Percentiles rank a stretch among this genome's conserved stretches.
Evolutionary conservation across 2,888 invertebrate genomes (phyloP).

Genomic region (Zygogramma bicolorata): DNA sequence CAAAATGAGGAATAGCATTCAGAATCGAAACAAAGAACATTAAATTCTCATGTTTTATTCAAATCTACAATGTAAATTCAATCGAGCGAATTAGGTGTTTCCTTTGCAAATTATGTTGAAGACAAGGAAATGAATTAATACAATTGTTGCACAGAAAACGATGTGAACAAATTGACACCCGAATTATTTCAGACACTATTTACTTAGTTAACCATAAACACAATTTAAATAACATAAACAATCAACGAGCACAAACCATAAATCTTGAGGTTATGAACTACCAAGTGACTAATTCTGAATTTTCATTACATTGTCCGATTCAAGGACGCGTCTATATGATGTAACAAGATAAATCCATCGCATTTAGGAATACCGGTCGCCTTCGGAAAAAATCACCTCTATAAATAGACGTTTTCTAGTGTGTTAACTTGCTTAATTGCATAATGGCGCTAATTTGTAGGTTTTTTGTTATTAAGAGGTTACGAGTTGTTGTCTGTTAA

Average conservation of each 20-base stretch:
- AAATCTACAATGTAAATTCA: slow-evolving; percentile 4
- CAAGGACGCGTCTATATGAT: slow-evolving; percentile 42
- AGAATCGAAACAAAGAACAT: slow-evolving; percentile 6
- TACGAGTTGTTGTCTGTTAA: neutral
- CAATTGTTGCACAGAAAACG: too few species aligned
- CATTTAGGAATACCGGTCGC: neutral
- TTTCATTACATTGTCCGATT: slow-evolving; percentile 32
- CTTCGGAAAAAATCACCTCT: slow-evolving; percentile 42
- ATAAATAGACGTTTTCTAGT: slow-evolving; percentile 39
- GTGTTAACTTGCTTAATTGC: slow-evolving; percentile 36
- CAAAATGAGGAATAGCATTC: neutral
- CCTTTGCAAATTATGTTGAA: neutral
- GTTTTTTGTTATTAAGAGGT: slow-evolving; percentile 6
- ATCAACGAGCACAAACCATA: slow-evolving; percentile 8
- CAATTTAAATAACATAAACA: slow-evolving; percentile 3
- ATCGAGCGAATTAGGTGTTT: neutral
- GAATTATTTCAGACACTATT: neutral
- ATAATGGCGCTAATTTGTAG: slow-evolving; percentile 33
- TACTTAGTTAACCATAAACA: neutral
- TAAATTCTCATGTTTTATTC: slow-evolving; percentile 13
- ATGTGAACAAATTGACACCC: too few species aligned
- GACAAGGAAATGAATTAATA: neutral
- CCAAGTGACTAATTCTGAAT: slow-evolving; percentile 36
- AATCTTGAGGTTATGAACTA: slow-evolving; percentile 38
- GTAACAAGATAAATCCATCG: slow-evolving; percentile 33